Base-by-base conservation (phyloP, 2,113 vertebrate species). In the Leucopsar rothschildi region DNA sequence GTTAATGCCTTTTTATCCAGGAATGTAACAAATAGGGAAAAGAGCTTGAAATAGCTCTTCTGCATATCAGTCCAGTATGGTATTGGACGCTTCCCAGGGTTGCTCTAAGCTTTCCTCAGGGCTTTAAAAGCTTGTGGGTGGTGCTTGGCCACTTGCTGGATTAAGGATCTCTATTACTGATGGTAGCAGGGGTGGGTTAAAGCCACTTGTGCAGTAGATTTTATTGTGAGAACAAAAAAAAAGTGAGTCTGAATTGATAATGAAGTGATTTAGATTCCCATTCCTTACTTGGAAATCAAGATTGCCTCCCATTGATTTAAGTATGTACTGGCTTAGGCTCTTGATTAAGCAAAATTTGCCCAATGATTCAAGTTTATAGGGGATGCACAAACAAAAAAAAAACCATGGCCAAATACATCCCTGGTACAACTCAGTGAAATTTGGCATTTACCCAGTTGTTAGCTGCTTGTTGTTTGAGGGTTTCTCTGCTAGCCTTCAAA, bases 321-420 rank as follows among this genome's bases (percentile, higher is more conserved):
- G 49, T 10, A 20, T 14, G 11, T 72, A 35, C 53, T 87, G 45
- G 39, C 56, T 80, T 72, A 45, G 65, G 15, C 60, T 88, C 71
- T 90, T 86, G 79, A 90, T 81, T 71, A 91, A 75, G 79, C 37
- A 78, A 50, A 95, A 86, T 95, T 85, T 93, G 31, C 64, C 45
- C 3, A 39, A 56, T 95, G 93, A 96, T 88, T 96, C 93, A 96
- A 45, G 40, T 70, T 78, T 53, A 92, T 93, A 90, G 76, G 82
- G 86, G 88, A 86, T 60, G 93, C 50, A 83, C 56, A 63, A 80
- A 64, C 33, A 59, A 88, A 13, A 40, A 40, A 40, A 40, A 40
- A 40, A 42, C 14, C 40, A 37, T 7, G 60, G 77, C 73, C 85
- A 91, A 94, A 92, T 76, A 71, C 12, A 0, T 71, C 70, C 59